Base-by-base conservation (phyloP, 1,140 invertebrate genomes). In the Phortica variegata region DNA sequence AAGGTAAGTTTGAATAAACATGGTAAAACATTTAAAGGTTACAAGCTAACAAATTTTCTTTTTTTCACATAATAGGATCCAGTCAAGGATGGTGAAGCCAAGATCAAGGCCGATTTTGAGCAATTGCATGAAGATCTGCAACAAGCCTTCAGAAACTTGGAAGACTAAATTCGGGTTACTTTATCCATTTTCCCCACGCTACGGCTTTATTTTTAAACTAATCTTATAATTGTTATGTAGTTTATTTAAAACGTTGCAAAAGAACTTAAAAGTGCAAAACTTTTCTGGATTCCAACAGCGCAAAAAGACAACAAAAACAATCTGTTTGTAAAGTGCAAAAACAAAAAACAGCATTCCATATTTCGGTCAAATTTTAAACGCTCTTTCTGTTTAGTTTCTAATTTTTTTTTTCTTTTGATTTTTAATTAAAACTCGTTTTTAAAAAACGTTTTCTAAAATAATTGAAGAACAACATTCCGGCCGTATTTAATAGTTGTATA, bases 41-140 rank as follows among this genome's bases (percentile, higher is more conserved):
- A 31, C 29, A 31, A 31, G n/a, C n/a, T n/a, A 16, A 10, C 8
- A 38, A 23, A 51, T 10, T 3, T 31, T 36, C 6, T 1, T 12
- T 49, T 38, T 38, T 1, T 20, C 47, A 18, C 0, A 1, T 7
- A 81, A 47, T 70, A 96, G 90, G 95, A 99, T 79, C 96, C 97
- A 29, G 88, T 95, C 7, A 96, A 96, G 81, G 95, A 99, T 56
- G 95, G 95, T 29, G 96, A 99, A 77, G 85, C 86, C 2, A 98
- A 99, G 80, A 97, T 99, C 76, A 93, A 92, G 78, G 86, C 91
- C 37, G 95, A 98, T 69, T 98, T 94, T 75, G 96, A 98, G 71
- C 93, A 96, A 72, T 78, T 97, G 17, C 83, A 95, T 51, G 95
- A 98, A 79, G 90, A 94, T 71, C 95, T 97, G 81, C 90, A 95